phyloP scores from a whole-genome alignment of 2,113 vertebrate genomes.

The Podiceps cristatus region DNA sequence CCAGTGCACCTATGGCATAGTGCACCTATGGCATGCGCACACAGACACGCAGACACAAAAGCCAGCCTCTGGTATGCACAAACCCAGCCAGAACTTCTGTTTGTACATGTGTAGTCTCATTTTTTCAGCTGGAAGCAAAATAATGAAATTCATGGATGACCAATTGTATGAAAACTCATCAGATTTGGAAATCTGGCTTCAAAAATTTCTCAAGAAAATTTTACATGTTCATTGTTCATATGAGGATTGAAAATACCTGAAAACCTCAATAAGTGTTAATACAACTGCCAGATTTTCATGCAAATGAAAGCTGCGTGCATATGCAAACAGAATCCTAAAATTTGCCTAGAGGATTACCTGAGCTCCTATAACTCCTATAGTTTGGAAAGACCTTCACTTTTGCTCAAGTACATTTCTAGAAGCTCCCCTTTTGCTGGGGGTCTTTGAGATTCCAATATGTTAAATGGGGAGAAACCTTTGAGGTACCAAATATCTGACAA shows the following conservation, averaged over 20 bases:
- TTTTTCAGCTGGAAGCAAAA: not conserved
- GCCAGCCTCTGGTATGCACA: not conserved
- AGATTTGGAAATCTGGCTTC: not conserved
- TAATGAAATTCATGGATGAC: not conserved
- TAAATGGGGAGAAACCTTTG: not conserved
- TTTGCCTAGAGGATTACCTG: not conserved
- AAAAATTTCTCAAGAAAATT: not conserved
- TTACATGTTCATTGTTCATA: not conserved
- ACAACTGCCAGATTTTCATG: not conserved
- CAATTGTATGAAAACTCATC: not conserved
- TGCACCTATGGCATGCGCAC: rapidly evolving
- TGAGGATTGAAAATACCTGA: not conserved
- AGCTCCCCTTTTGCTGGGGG: not conserved
- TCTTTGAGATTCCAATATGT: not conserved
- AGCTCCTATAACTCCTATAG: not conserved
- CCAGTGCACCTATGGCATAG: not conserved
- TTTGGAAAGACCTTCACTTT: not conserved
- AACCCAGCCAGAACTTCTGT: not conserved
- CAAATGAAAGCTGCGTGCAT: not conserved
- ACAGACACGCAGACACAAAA: rapidly evolving
- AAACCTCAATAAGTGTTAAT: not conserved
- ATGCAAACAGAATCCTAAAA: not conserved
- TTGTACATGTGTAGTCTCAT: not conserved
- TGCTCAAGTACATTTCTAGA: not conserved
- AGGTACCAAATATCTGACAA: not conserved